phyloP scores from a whole-genome alignment of 2,797 vertebrate genomes.

The Fundulus diaphanus region DNA sequence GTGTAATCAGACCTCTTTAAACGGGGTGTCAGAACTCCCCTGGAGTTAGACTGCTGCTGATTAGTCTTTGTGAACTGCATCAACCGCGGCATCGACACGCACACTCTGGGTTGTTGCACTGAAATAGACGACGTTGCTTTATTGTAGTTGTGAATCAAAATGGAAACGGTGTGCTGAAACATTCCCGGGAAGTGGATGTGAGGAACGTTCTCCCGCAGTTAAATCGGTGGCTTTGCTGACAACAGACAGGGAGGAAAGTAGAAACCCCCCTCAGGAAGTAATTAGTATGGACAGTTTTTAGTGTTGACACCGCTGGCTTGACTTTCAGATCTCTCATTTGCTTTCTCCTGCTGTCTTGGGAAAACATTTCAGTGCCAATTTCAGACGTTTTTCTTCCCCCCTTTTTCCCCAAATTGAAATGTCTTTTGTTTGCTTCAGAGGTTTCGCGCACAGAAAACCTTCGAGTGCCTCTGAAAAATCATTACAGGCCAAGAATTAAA shows the following conservation, averaged over 20 bases:
- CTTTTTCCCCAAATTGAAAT: constrained; percentile 29
- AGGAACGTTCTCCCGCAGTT: constrained; percentile 32
- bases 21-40: constrained; percentile 32
- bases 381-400: not conserved
- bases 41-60: constrained; percentile 40
- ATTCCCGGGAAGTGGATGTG: constrained; percentile 39
- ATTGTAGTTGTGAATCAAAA: constrained; percentile 59
- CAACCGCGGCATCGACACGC: constrained; percentile 1
- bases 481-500: constrained; percentile 1
- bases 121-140: constrained; percentile 49
- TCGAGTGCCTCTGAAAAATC: not conserved
- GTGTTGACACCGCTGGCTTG: constrained; percentile 64
- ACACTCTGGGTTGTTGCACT: constrained; percentile 43
- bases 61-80: constrained; percentile 37
- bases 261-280: constrained; percentile 65
- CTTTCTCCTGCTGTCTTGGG: constrained; percentile 52
- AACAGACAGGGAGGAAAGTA: constrained; percentile 42
- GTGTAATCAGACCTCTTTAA: constrained; percentile 40
- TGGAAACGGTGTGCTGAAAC: constrained; percentile 46
- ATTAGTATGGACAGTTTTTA: constrained; percentile 69
- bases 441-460: constrained; percentile 21
- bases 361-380: constrained; percentile 51
- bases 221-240: constrained; percentile 42
- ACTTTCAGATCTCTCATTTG: constrained; percentile 61
- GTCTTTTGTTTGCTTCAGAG: constrained; percentile 33